Evolutionary conservation across 35 echinoderm and acorn worm species (phyloP).

Genomic region (Apostichopus japonicus): DNA sequence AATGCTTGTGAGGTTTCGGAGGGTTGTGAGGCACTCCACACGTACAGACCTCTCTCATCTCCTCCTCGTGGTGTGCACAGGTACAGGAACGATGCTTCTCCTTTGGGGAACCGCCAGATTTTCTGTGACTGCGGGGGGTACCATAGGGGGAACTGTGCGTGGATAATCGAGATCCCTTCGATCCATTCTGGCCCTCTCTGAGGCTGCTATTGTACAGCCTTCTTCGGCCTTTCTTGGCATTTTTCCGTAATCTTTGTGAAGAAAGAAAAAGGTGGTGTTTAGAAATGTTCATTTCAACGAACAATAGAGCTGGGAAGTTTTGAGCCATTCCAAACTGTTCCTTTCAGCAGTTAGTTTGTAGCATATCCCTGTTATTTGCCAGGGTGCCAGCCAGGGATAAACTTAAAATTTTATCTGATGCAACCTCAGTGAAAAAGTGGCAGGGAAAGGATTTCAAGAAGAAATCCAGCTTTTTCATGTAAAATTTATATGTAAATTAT

Average conservation of each 20-base stretch:
- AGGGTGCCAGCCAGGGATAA: too few species aligned
- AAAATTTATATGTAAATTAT: too few species aligned
- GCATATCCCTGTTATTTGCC: too few species aligned
- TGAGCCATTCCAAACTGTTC: too few species aligned
- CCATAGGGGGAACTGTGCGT: not conserved
- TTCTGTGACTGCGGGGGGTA: constrained; percentile 32
- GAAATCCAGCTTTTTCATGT: too few species aligned
- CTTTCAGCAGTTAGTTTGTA: too few species aligned
- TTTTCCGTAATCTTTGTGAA: constrained; percentile 61
- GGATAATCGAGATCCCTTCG: not conserved
- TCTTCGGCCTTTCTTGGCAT: constrained; percentile 52
- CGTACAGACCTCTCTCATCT: constrained; percentile 57
- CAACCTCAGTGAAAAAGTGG: too few species aligned
- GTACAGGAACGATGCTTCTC: constrained; percentile 57
- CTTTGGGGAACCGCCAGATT: constrained; percentile 53
- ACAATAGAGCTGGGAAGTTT: too few species aligned
- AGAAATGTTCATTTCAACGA: too few species aligned
- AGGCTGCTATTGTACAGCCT: constrained; percentile 57
- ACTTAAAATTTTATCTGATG: too few species aligned
- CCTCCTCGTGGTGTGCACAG: constrained; percentile 44
- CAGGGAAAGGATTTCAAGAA: too few species aligned
- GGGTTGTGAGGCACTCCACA: constrained; percentile 57
- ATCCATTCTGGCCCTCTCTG: constrained; percentile 46
- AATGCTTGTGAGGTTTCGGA: not conserved
- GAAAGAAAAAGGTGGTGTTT: not conserved